A percentile compares a stretch with the other conserved stretches of the same genome.
Conservation (phyloP, 2,113 vertebrate species). For the zebrafish (Danio rerio) region DNA sequence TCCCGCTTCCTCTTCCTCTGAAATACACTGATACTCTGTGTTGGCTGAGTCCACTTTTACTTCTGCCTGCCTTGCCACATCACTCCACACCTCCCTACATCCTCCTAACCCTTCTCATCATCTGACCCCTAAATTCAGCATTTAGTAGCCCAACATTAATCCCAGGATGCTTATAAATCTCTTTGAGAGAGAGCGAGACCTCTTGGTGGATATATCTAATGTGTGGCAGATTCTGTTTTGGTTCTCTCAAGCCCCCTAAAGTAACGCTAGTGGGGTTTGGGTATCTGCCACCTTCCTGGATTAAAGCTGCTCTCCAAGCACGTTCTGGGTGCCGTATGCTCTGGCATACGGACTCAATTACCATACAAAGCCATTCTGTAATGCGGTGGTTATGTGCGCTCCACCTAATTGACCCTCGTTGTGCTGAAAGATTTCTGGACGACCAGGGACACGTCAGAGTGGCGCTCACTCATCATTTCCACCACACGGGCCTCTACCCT, state of each 20-base stretch:
- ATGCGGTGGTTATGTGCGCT: constrained; percentile 61
- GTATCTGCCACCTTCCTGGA: constrained; percentile 54
- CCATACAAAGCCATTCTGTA: constrained; percentile 63
- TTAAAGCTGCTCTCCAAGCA: constrained; percentile 62
- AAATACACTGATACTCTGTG: constrained; percentile 47
- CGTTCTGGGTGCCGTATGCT: constrained; percentile 55
- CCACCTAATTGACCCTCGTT: constrained; percentile 62
- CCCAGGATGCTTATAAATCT: constrained; percentile 64
- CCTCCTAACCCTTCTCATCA: constrained; percentile 53
- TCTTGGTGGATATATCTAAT: constrained; percentile 55
- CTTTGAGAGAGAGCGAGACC: constrained; percentile 49
- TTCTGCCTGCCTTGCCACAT: constrained; percentile 56
- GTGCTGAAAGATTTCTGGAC: constrained; percentile 72
- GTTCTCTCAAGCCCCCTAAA: constrained; percentile 48
- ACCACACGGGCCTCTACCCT: constrained; percentile 21
- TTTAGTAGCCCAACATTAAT: constrained; percentile 54
- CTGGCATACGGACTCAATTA: constrained; percentile 68
- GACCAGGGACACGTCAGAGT: constrained; percentile 52
- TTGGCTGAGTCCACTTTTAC: constrained; percentile 50
- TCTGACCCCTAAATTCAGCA: constrained; percentile 48
- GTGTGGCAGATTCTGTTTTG: constrained; percentile 47
- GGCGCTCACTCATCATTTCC: constrained; percentile 37
- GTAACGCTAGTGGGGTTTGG: constrained; percentile 55
- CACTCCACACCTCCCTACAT: constrained; percentile 58
- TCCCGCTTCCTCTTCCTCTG: constrained; percentile 64